These are phyloP conservation scores for Ctena decussata DNA, from an alignment of 2,888 invertebrate species.

Conservation along the genomic window DNA sequence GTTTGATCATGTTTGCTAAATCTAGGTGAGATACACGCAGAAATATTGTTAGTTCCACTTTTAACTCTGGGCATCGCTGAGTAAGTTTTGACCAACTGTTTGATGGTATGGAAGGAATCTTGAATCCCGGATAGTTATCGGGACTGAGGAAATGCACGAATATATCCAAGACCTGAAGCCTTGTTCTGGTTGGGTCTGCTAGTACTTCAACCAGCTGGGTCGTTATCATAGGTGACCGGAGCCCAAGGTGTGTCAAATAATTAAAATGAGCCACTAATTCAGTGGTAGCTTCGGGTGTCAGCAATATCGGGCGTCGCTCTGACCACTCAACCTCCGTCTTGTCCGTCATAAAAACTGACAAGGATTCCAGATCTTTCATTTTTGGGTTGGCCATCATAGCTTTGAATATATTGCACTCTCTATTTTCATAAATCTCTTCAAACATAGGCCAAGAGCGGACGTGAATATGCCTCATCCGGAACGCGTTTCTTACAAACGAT, in stretches of 20 bases:
- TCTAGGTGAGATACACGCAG: conserved; percentile 73
- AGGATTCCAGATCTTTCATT: conserved; percentile 70
- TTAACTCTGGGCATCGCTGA: conserved; percentile 67
- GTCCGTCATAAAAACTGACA: conserved; percentile 76
- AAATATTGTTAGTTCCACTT: conserved; percentile 75
- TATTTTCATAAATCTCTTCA: conserved; percentile 45
- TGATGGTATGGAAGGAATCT: conserved; percentile 71
- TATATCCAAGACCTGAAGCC: conserved; percentile 70
- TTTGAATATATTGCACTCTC: conserved; percentile 72
- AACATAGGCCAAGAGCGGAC: conserved; percentile 81
- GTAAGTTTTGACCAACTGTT: conserved; percentile 70
- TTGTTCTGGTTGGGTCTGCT: conserved; percentile 60
- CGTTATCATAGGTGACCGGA: conserved; percentile 79
- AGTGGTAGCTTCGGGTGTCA: conserved; percentile 54
- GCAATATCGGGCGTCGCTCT: conserved; percentile 74
- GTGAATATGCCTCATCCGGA: conserved; percentile 72
- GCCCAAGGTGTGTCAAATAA: conserved; percentile 68
- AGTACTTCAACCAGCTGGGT: conserved; percentile 71
- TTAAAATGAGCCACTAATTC: conserved; percentile 65
- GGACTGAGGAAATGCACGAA: conserved; percentile 72
- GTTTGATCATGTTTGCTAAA: conserved; percentile 72
- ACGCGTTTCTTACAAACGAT: conserved; percentile 73
- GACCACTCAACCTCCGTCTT: conserved; percentile 70
- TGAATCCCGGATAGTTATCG: conserved; percentile 13
- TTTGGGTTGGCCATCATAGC: conserved; percentile 74